Percentiles rank a stretch among this genome's conserved stretches.
Conservation (phyloP, 2,888 invertebrate genomes). For the Tetheella fluctuosa region DNA sequence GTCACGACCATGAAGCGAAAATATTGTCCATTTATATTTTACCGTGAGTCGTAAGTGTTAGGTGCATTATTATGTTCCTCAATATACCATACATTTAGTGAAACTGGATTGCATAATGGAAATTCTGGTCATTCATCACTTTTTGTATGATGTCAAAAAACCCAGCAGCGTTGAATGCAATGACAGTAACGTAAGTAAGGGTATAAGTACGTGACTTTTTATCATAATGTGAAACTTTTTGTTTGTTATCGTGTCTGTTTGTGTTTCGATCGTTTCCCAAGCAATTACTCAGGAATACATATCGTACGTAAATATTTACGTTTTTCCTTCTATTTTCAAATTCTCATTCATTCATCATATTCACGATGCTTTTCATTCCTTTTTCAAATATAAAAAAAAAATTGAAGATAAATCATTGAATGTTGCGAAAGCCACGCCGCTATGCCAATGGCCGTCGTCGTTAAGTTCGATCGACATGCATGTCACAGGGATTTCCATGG, state of each 20-base stretch:
- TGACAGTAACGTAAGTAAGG: neutral
- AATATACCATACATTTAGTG: neutral
- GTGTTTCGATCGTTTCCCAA: constrained; percentile 7
- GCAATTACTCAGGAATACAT: neutral
- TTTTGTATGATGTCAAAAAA: neutral
- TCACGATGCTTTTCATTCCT: too few relatives aligned
- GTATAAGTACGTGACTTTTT: neutral
- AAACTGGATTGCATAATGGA: neutral
- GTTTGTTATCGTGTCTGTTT: constrained; percentile 6
- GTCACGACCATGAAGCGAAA: neutral
- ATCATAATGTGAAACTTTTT: neutral
- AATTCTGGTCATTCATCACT: neutral
- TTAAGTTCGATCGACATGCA: constrained; percentile 15
- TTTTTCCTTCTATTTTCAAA: neutral
- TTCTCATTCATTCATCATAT: neutral
- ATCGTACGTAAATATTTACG: neutral
- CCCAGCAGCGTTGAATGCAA: neutral
- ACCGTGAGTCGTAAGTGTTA: neutral
- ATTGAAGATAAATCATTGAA: too few relatives aligned
- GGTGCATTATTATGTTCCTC: neutral
- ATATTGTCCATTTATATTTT: neutral
- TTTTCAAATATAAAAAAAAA: neutral
- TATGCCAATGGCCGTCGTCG: constrained; percentile 11
- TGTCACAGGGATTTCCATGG: constrained; percentile 43
- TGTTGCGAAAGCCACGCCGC: neutral